Evolutionary conservation across 2,888 invertebrate genomes (phyloP), one percentile per base, ranked within the genome.

Genomic region (Cerastoderma edule): DNA sequence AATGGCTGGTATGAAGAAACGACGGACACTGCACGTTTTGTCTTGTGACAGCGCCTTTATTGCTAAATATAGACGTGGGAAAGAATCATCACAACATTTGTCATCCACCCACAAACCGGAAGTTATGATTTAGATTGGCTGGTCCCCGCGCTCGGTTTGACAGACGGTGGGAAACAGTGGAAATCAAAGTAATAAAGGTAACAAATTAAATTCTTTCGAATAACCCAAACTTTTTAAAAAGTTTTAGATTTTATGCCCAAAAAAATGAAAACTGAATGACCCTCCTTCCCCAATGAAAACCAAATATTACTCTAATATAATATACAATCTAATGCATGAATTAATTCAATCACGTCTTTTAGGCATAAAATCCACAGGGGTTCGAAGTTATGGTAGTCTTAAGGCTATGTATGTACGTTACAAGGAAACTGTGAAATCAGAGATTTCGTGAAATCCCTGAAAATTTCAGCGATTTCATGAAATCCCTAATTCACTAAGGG

Each of bases 51-150:
- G 39, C 24, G 35, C 24, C 16, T 46, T 32, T 33, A 13, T n/a
- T 13, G 22, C 30, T 33, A 39, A 56, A 56, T 28, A 44, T 66
- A 56, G 32, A 54, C 56, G 46, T 66, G 32, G 30, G 27, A 22
- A 48, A 65, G 19, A 54, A 73, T 78, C 78, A 78, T 75, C 68
- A 19, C 68, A 46, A 48, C 27, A 78, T 78, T 75, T 50, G 75
- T 75, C 74, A 78, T 78, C 74, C 78, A 71, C 74, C 74, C 72
- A 54, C 56, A n/a, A 64, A 72, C 68, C 72, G 72, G 78, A 75
- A 78, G 75, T 50, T 72, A 30, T 5, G 3, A 19, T 13, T 16
- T 39, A 24, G 16, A 19, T 39, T 1, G 24, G 60, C 46, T 60
- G 60, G 60, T 60, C 6, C 24, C 39, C 60, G 13, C 8, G 16